Evolutionary conservation across 2,888 invertebrate genomes (phyloP), one percentile per base, ranked within the genome.

Genomic region (Alentia gelatinosa): DNA sequence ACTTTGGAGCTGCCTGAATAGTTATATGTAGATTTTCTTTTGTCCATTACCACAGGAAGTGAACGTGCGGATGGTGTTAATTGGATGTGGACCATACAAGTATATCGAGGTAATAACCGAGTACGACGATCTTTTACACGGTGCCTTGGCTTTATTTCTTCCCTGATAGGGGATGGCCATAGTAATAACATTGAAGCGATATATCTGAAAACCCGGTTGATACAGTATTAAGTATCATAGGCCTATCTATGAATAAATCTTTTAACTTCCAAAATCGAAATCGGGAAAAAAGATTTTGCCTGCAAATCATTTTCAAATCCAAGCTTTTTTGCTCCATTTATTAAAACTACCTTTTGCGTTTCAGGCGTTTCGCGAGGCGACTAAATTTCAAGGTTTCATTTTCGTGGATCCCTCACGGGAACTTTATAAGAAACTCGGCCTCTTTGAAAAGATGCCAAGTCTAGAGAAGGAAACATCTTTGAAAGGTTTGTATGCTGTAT

Each of bases 51-150:
- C 93, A 5, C 91, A 94, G 94, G 94, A 94, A 91, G 95, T 94
- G 75, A 93, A 94, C 92, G 94, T 95, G 0, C 91, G 94, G 90
- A 79, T 95, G n/a, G 95, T 95, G 12, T 94, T 95, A 5, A 95
- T 95, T 47, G 95, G 95, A 23, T 95, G 95, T 89, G 95, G 95
- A 74, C 94, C 94, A 15, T 93, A 91, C 74, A 95, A 95, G 90
- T 94, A 94, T 92, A 95, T 95, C 37, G 92, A 93, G 93, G 95
- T 95, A 92, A n/a, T n/a, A n/a, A n/a, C n/a, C n/a, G n/a, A n/a
- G n/a, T n/a, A n/a, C n/a, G n/a, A n/a, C n/a, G n/a, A n/a, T n/a
- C n/a, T n/a, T n/a, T n/a, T n/a, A n/a, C n/a, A n/a, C n/a, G n/a
- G n/a, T n/a, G n/a, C n/a, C n/a, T n/a, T n/a, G n/a, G n/a, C n/a